Conservation (phyloP, 1,140 invertebrate species). For the Microplitis demolitor region DNA sequence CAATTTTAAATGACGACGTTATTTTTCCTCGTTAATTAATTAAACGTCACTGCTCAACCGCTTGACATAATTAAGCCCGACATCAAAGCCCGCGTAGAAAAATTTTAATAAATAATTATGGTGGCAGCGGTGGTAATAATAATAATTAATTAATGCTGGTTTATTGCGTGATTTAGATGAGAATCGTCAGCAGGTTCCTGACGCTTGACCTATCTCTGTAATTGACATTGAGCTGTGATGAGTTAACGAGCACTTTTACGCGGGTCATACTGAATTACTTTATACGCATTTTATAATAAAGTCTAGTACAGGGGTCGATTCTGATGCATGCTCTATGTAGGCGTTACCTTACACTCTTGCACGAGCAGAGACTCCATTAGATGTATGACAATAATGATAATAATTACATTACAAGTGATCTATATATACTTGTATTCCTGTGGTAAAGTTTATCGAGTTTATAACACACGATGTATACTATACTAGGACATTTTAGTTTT, state of each 20-base stretch:
- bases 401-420: background rate
- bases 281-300: background rate
- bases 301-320: constrained; percentile 9
- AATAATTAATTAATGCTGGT: background rate
- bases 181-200: background rate
- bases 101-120: too few species aligned
- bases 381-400: background rate
- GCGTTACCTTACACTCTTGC: background rate
- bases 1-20: too few species aligned
- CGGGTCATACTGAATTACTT: constrained; percentile 4
- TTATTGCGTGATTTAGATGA: background rate
- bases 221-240: constrained; percentile 23
- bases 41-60: background rate
- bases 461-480: background rate
- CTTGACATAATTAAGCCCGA: background rate
- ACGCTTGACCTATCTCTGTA: constrained; percentile 22
- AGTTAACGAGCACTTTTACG: constrained; percentile 17
- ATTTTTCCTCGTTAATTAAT: too few species aligned
- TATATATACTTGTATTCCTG: background rate
- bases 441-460: background rate
- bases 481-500: background rate
- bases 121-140: background rate
- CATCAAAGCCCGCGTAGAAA: too few species aligned
- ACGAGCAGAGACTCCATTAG: background rate
- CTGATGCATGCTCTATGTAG: constrained; percentile 5